Evolutionary conservation across 2,888 invertebrate genomes (phyloP).

Genomic region (Ommatoiulus sabulosus): DNA sequence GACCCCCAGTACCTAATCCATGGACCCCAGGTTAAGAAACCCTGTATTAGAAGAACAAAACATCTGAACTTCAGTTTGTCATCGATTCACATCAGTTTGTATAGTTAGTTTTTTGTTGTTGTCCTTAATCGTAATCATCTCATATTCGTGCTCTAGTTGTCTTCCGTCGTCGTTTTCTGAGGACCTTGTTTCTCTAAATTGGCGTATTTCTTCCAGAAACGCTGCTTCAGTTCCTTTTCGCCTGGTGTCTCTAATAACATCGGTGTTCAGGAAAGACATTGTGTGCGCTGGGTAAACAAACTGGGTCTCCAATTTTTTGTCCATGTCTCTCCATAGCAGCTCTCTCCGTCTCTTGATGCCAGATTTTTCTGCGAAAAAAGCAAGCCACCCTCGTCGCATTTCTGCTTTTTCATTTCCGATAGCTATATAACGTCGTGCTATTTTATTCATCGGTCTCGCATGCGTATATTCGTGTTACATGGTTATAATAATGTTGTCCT

Average conservation of each 20-base stretch:
- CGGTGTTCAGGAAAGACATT: neutral
- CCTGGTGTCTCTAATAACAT: neutral
- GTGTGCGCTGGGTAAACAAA: neutral
- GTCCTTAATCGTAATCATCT: no score
- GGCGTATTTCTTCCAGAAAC: neutral
- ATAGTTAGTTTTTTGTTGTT: no score
- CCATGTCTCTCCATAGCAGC: neutral
- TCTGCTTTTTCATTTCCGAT: constrained; percentile 22
- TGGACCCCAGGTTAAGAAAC: no score
- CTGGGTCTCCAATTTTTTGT: neutral
- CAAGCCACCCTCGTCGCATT: neutral
- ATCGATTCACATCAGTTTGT: no score
- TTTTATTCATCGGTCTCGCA: neutral
- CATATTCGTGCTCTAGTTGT: no score
- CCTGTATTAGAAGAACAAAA: no score
- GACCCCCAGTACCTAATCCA: no score
- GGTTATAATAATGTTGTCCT: constrained; percentile 43
- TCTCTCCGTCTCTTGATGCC: neutral
- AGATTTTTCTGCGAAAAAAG: neutral
- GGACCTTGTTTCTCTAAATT: no score
- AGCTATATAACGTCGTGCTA: neutral
- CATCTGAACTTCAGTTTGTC: no score
- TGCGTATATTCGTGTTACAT: neutral
- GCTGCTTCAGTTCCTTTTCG: neutral
- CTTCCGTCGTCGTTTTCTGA: no score